phyloP scores from a whole-genome alignment of 2,113 vertebrate species.

The Tetrao urogallus region DNA sequence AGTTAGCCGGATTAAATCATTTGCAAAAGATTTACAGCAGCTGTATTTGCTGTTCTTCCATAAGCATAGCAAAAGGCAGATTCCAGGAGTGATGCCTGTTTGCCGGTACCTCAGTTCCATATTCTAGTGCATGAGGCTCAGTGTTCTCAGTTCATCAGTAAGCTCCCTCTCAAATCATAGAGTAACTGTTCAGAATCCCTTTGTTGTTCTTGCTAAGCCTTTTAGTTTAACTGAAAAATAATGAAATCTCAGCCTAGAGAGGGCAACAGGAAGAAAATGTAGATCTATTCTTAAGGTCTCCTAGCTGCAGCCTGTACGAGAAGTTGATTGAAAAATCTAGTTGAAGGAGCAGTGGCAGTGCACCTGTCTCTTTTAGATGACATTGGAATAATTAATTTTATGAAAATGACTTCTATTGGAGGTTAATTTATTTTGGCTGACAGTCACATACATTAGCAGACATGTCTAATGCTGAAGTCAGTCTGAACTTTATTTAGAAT shows the following conservation, averaged over 20 bases:
- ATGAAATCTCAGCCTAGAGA: background rate
- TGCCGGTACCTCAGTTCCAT: background rate
- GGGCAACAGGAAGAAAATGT: background rate
- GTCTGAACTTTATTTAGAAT: conserved; percentile 77
- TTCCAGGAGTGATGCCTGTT: background rate
- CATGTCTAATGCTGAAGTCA: conserved; percentile 52
- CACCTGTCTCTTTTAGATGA: conserved; percentile 69
- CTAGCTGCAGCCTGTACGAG: background rate
- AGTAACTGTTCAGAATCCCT: background rate
- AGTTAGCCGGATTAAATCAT: background rate
- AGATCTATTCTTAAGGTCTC: background rate
- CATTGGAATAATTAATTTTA: conserved; percentile 74
- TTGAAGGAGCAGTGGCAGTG: background rate
- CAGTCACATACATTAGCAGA: conserved; percentile 69
- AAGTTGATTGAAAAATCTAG: conserved; percentile 3
- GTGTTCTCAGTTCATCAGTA: background rate
- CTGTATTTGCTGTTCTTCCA: background rate
- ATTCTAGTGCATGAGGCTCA: background rate
- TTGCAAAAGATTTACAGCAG: background rate
- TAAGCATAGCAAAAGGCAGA: background rate
- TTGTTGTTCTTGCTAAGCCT: background rate
- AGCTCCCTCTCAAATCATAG: background rate
- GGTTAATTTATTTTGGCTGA: conserved; percentile 79
- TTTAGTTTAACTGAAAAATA: conserved; percentile 26
- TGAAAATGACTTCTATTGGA: conserved; percentile 71